Conservation (phyloP, 92 coral and sea anemone species). For the Blastomussa wellsi region DNA sequence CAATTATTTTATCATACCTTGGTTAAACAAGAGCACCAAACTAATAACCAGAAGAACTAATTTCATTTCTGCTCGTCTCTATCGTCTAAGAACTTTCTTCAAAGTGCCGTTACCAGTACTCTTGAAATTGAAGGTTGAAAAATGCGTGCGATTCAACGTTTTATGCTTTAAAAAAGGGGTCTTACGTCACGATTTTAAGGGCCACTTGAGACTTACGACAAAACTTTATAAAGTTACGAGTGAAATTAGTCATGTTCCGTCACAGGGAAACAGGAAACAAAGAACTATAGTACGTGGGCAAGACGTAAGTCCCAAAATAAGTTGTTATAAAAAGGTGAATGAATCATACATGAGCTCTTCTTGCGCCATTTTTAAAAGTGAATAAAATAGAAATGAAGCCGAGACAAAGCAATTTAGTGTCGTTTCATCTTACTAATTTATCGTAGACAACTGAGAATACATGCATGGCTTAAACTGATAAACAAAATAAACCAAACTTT, state of each 20-base stretch:
- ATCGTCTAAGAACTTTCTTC: neutral
- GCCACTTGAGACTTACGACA: neutral
- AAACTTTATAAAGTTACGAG: neutral
- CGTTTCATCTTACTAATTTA: neutral
- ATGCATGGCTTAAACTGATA: neutral
- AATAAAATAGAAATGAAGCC: neutral
- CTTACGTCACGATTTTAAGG: neutral
- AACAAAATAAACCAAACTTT: neutral
- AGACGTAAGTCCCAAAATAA: neutral
- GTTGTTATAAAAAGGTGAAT: neutral
- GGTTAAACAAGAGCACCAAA: conserved; percentile 11
- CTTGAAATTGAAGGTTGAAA: neutral
- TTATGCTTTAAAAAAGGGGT: no score
- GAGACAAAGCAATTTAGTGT: neutral
- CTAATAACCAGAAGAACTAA: neutral
- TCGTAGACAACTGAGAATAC: neutral
- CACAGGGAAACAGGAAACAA: no score
- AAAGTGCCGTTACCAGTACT: neutral
- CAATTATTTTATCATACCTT: conserved; percentile 3
- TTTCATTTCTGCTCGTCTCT: neutral
- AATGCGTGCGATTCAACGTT: neutral
- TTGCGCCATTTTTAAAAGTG: neutral
- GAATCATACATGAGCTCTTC: neutral
- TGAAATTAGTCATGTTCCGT: neutral
- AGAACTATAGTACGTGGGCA: no score